Percentiles rank a stretch among this genome's conserved stretches.
These are phyloP conservation scores for Brenthis daphne DNA, from an alignment of 2,888 invertebrate genomes.

Conservation along the genomic window DNA sequence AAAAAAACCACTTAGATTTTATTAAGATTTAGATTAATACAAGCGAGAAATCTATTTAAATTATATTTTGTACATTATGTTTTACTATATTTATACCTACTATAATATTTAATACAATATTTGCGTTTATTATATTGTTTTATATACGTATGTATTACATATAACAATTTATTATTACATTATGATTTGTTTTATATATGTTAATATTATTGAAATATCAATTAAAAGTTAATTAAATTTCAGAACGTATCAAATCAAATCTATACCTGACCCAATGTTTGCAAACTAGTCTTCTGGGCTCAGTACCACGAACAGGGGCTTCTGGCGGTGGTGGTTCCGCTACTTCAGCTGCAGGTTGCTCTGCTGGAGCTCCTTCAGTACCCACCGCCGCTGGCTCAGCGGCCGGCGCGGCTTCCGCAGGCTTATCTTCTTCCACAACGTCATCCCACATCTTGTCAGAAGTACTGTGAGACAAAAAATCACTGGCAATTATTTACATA, in stretches of 20 bases:
- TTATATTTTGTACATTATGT: too few species aligned
- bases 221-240: too few species aligned
- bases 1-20: conserved; percentile 26
- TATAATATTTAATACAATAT: too few species aligned
- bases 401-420: conserved; percentile 47
- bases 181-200: too few species aligned
- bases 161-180: too few species aligned
- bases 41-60: not conserved
- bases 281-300: conserved; percentile 87
- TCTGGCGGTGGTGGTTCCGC: conserved; percentile 73
- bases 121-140: too few species aligned
- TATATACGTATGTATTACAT: too few species aligned
- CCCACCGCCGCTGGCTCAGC: conserved; percentile 54
- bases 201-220: too few species aligned
- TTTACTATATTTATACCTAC: too few species aligned
- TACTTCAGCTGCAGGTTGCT: conserved; percentile 65
- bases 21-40: not conserved
- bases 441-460: conserved; percentile 81
- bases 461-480: conserved; percentile 67
- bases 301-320: conserved; percentile 67
- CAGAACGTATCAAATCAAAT: not conserved
- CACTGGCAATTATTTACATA: conserved; percentile 47
- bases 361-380: conserved; percentile 46
- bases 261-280: conserved; percentile 92
- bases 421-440: conserved; percentile 75